A percentile compares a stretch with the other conserved stretches of the same genome.
phyloP scores from a whole-genome alignment of 2,888 invertebrate genomes.

The Erannis defoliaria region DNA sequence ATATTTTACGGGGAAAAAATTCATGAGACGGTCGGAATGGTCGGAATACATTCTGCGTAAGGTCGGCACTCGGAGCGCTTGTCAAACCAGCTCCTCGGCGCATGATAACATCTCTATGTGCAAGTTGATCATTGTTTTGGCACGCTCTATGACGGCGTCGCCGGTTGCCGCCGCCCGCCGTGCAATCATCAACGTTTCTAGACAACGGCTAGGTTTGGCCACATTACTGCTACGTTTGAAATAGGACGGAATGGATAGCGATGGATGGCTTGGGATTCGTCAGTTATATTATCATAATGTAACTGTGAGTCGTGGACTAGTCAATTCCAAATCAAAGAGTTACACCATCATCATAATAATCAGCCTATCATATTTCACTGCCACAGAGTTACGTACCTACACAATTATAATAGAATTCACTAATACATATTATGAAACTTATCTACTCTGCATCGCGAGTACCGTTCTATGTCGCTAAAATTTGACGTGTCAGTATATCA shows the following conservation, averaged over 20 bases:
- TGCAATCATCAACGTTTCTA: neutral
- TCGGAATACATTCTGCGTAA: slow-evolving; percentile 57
- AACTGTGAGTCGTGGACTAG: too few species aligned
- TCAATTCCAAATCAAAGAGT: too few species aligned
- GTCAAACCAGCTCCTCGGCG: slow-evolving; percentile 44
- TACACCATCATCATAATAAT: too few species aligned
- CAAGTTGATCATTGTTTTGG: slow-evolving; percentile 43
- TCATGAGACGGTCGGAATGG: slow-evolving; percentile 59
- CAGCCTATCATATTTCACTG: too few species aligned
- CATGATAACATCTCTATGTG: slow-evolving; percentile 45
- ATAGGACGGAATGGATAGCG: neutral
- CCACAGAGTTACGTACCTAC: too few species aligned
- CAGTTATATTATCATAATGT: neutral
- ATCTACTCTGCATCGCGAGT: too few species aligned
- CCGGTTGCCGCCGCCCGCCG: neutral
- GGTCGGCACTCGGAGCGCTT: slow-evolving; percentile 42
- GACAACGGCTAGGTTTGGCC: neutral
- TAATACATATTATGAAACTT: too few species aligned
- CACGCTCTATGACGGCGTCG: slow-evolving; percentile 34
- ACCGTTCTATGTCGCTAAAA: too few species aligned
- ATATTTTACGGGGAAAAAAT: slow-evolving; percentile 64
- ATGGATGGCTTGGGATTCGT: neutral
- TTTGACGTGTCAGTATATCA: too few species aligned
- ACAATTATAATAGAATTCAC: too few species aligned
- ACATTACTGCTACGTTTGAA: neutral